Evolutionary conservation across 2,113 vertebrate species (phyloP).

Genomic region (Mormyrus iriodes): DNA sequence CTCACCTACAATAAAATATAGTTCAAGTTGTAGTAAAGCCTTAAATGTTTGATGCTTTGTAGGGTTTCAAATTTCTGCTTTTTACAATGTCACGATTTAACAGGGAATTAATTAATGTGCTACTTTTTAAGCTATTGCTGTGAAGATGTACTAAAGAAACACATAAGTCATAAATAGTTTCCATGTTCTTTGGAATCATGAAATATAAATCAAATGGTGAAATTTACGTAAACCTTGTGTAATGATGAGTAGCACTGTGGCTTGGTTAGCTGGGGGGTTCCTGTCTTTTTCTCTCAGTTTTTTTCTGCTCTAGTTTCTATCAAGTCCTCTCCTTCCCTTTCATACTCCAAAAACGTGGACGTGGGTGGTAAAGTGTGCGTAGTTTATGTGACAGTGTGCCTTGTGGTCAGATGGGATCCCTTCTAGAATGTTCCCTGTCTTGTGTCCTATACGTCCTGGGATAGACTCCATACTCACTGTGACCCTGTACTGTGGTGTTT

Average conservation of each 20-base stretch:
- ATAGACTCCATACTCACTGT: too few relatives aligned
- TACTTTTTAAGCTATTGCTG: not conserved
- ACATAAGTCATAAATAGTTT: not conserved
- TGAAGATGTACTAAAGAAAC: not conserved
- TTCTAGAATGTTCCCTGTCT: too few relatives aligned
- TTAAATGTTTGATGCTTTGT: not conserved
- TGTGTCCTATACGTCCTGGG: too few relatives aligned
- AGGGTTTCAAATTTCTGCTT: not conserved
- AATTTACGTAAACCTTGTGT: not conserved
- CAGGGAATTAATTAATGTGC: not conserved
- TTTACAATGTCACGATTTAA: conserved; percentile 24
- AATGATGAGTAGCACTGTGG: not conserved
- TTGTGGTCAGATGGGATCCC: too few relatives aligned
- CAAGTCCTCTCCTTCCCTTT: not conserved
- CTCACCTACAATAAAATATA: not conserved
- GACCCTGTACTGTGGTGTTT: too few relatives aligned
- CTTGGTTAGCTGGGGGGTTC: too few relatives aligned
- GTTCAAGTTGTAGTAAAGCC: not conserved
- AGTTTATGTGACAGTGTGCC: too few relatives aligned
- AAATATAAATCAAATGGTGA: not conserved
- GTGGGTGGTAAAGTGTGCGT: not conserved
- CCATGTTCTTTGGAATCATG: not conserved
- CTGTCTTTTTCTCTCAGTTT: too few relatives aligned
- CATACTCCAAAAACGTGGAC: not conserved
- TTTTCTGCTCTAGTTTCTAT: not conserved